Base-by-base conservation (phyloP, 2,888 invertebrate species). In the Nemurella pictetii region DNA sequence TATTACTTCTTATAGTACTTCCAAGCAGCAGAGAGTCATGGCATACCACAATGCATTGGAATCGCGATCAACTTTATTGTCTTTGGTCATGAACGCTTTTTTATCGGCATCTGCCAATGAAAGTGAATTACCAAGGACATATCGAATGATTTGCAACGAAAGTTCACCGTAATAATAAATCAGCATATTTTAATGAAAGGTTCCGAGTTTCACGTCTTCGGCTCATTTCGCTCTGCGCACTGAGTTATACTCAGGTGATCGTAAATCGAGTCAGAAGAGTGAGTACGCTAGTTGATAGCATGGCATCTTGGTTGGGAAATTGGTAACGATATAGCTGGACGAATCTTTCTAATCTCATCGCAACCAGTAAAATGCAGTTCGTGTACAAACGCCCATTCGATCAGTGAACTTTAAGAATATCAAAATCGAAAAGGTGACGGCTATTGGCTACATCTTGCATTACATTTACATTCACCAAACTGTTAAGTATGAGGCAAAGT, bases 41-140 rank as follows among this genome's bases (percentile, higher is more conserved):
- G 55, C 55, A 55, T 55, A 20, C 55, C 1, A 55, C 55, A 55
- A 12, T 20, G 55, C 55, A 20, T 5, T 32, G 20, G 20, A 20
- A 55, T 55, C 55, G 9, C 55, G 55, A 55, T 20, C 55, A 55
- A 20, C 3, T 3, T 55, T 55, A 55, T 55, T 55, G 55, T 55
- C 55, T 55, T 20, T 55, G 55, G 55, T 55, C 55, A 55, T 55
- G 55, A 55, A 55, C 55, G 55, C 20, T 55, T 55, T 55, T 55
- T 2, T 20, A 55, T 20, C 75, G 26, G 75, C 9, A 75, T 75
- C 75, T 82, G 72, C 72, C 82, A 82, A 82, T 27, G 82, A 82
- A 82, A 82, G 82, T 55, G 82, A 82, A 82, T 72, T 55, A 82
- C 29, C 82, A 82, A 82, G 82, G 82, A 55, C 82, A 82, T 4